Base-by-base conservation (phyloP, 2,797 vertebrate species). In the Lepilemur ruficaudatus region DNA sequence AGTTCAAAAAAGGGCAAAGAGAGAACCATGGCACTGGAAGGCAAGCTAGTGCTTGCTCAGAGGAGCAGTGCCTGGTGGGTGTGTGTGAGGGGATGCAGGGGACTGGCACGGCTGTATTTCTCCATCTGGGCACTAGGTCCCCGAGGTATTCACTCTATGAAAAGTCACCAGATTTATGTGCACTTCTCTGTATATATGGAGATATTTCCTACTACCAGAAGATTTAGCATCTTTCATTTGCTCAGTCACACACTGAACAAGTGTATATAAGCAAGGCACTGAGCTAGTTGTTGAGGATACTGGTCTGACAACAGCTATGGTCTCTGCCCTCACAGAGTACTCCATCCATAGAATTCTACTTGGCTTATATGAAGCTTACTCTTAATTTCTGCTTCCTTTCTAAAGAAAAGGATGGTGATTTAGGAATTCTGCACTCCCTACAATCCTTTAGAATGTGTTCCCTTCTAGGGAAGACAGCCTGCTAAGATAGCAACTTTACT, bases 91-190 rank as follows among this genome's bases (percentile, higher is more conserved):
- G 32, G 10, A 28, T 18, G 43, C 4, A n/a, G 52, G 52, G 50
- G 23, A 82, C 25, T 25, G 18, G 79, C 14, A 18, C 10, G 46
- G 10, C 73, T 61, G 7, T 52, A 25, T 43, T n/a, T 78, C 61
- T 70, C 43, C 35, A 69, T 30, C 22, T 78, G 35, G 43, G 46
- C 17, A 18, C 72, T 41, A 84, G 38, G 55, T n/a, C 55, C 57
- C 30, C 10, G 17, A 50, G 20, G 18, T 69, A 25, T 41, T 79
- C 38, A 35, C 35, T 55, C 46, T 43, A 59, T 92, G 90, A 70
- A 89, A 95, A 83, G 52, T 87, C 48, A 87, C 38, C 85, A 84
- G 30, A 70, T 46, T 78, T 93, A 28, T n/a, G 79, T 75, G n/a
- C 25, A 35, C 41, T 82, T 83, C 67, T 79, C 70, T 84, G 43